Evolutionary conservation across 2,113 vertebrate genomes (phyloP), one percentile per base, ranked within the genome.

Genomic region (Protomyctophum bolini): DNA sequence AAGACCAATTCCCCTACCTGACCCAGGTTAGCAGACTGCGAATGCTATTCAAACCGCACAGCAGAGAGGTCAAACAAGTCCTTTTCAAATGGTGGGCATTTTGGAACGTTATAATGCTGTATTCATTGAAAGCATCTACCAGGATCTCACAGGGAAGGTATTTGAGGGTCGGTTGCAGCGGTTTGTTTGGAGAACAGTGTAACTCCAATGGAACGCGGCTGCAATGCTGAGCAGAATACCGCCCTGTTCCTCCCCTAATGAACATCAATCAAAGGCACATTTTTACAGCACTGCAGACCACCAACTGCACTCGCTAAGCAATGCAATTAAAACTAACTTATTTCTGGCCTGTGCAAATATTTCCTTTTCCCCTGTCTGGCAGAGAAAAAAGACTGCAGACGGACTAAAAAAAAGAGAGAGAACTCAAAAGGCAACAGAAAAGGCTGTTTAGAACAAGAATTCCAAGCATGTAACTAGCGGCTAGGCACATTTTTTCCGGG

Each of bases 281-380:
- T 86, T 77, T 79, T 76, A 77, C 76, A 77, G 76, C 10, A 6
- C 33, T 61, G 58, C 78, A 79, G 75, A 85, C 84, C 66, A 76
- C 85, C 71, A 41, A 85, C 80, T 75, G 70, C 58, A 66, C 61
- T 84, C 47, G 63, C 68, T 56, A 63, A 67, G 77, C 73, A 76
- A 68, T 48, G 78, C 72, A 83, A 87, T 87, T 84, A 86, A 83
- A 81, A 58, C 33, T 15, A 75, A 82, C 73, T 83, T 91, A 90
- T 90, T 89, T 83, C 73, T 83, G 86, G 86, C 70, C 66, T 68
- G 84, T 3, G 83, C 81, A 90, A 89, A 87, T 85, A 86, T 89
- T 89, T 87, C 61, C 67, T 73, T 80, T 86, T 63, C 72, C 76
- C 79, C 84, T 70, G 76, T 89, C 81, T 83, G 78, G 66, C 70